Percentiles rank a stretch among this genome's conserved stretches.
phyloP scores from a whole-genome alignment of 1,140 invertebrate genomes.

The Calosoma granatense region DNA sequence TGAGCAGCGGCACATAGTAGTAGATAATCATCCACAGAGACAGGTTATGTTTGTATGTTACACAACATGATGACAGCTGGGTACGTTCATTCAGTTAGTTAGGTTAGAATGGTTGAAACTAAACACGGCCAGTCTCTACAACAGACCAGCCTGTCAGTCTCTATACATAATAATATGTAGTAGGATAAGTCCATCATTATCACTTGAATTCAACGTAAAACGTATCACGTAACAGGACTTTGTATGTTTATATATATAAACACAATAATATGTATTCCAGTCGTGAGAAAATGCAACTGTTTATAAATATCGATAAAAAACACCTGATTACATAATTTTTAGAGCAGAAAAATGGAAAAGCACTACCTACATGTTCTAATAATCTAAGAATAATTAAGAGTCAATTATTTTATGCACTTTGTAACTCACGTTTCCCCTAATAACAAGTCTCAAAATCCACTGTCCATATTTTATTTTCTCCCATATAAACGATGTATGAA shows the following conservation, averaged over 20 bases:
- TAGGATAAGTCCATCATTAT: too few relatives aligned
- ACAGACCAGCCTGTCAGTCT: background rate
- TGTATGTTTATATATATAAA: background rate
- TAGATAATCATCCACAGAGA: too few relatives aligned
- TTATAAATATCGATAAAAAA: constrained; percentile 7
- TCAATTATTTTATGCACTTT: constrained; percentile 7
- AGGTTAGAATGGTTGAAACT: background rate
- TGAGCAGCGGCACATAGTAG: background rate
- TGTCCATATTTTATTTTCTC: background rate
- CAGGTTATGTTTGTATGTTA: too few relatives aligned
- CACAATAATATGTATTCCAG: background rate
- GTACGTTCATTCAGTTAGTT: too few relatives aligned
- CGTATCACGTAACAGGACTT: background rate
- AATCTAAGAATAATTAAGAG: constrained; percentile 1
- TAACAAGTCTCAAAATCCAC: background rate
- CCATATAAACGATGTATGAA: background rate
- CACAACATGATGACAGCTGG: too few relatives aligned
- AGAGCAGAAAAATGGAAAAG: constrained; percentile 9
- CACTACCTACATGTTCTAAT: constrained; percentile 7
- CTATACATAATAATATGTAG: too few relatives aligned
- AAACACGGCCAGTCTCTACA: too few relatives aligned
- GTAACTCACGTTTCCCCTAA: background rate
- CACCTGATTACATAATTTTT: constrained; percentile 6
- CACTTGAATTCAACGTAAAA: background rate
- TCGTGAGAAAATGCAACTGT: background rate